Percentiles rank a stretch among this genome's conserved stretches.
Evolutionary conservation across 2,113 vertebrate genomes (phyloP).

Genomic region (Bubo blakistoni): DNA sequence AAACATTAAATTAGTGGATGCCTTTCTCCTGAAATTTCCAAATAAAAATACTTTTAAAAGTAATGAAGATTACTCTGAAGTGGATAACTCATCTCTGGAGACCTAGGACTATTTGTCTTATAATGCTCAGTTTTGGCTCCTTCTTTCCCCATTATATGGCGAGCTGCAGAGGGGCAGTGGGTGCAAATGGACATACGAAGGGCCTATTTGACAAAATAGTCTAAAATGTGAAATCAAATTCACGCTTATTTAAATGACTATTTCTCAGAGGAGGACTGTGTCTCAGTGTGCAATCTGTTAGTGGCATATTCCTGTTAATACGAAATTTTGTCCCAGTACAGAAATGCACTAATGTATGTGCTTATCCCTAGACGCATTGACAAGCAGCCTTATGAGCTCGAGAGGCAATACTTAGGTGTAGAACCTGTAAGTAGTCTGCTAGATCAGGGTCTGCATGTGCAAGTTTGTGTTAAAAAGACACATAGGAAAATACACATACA

Average conservation of each 20-base stretch:
- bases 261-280: background rate
- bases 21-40: background rate
- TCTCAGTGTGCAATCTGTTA: background rate
- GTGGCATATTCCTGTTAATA: background rate
- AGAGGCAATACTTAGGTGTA: background rate
- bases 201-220: background rate
- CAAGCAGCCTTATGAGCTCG: background rate
- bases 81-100: background rate
- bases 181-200: background rate
- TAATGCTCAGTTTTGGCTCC: background rate
- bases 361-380: background rate
- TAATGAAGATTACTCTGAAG: background rate
- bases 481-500: rapidly evolving
- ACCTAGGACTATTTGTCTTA: background rate
- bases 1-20: background rate
- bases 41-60: background rate
- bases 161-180: background rate
- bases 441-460: background rate
- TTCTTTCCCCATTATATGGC: background rate
- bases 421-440: background rate
- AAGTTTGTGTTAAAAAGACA: background rate
- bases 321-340: background rate
- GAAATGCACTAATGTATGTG: background rate
- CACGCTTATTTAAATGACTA: background rate
- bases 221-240: background rate